phyloP scores from a whole-genome alignment of 92 coral and sea anemone genomes.

The Epizoanthus stellaris region DNA sequence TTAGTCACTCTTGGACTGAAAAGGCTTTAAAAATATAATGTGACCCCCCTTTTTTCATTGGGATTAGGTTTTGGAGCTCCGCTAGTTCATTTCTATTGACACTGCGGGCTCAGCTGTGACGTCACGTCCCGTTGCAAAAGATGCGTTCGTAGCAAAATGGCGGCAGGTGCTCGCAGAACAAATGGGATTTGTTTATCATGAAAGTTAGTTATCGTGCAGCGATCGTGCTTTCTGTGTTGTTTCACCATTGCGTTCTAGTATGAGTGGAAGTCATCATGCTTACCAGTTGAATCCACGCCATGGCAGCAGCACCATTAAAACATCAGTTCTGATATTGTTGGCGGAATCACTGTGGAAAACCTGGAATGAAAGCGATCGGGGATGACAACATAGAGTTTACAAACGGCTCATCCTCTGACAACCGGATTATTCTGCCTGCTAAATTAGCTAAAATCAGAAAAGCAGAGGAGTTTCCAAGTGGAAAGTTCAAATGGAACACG shows the following conservation, averaged over 20 bases:
- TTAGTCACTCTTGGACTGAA: too few relatives aligned
- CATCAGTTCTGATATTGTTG: conserved; percentile 40
- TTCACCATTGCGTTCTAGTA: conserved; percentile 19
- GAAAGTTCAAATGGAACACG: conserved; percentile 86
- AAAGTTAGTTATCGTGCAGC: conserved; percentile 21
- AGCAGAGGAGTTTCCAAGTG: conserved; percentile 79
- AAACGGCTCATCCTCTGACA: conserved; percentile 44
- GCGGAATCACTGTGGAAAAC: conserved; percentile 73
- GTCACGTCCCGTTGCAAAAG: conserved; percentile 10
- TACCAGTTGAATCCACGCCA: background rate
- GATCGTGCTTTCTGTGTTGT: conserved; percentile 19
- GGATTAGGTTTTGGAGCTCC: too few relatives aligned
- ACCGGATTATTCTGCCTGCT: conserved; percentile 81
- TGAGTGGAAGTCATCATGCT: conserved; percentile 15
- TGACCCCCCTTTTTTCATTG: too few relatives aligned
- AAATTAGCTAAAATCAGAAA: conserved; percentile 85
- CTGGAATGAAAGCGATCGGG: conserved; percentile 85
- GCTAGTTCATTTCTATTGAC: background rate
- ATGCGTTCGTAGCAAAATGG: conserved; percentile 45
- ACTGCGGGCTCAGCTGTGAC: conserved; percentile 45
- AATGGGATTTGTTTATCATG: conserved; percentile 30
- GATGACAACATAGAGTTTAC: conserved; percentile 54
- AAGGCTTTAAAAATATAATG: too few relatives aligned
- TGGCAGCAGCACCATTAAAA: conserved; percentile 26
- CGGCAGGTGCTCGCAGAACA: conserved; percentile 43